phyloP scores from a whole-genome alignment of 2,888 invertebrate genomes.

The Chloroclysta siterata region DNA sequence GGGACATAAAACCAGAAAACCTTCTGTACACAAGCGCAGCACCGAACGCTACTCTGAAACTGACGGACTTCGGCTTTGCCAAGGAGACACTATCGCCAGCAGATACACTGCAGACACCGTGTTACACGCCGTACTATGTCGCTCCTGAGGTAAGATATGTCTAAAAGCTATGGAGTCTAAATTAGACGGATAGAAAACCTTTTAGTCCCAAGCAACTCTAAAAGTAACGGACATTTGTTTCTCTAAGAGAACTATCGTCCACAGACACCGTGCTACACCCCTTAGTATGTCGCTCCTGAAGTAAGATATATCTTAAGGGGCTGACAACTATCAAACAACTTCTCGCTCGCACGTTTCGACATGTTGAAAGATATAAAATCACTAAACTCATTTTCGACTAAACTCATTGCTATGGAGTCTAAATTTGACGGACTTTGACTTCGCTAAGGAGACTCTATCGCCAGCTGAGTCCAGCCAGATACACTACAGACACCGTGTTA shows the following conservation, averaged over 20 bases:
- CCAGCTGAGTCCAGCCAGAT: too few species aligned
- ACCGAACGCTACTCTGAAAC: conserved; percentile 92
- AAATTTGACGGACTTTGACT: conserved; percentile 99
- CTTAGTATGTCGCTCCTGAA: too few species aligned
- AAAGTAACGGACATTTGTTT: background rate
- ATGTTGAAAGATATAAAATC: too few species aligned
- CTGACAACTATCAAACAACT: too few species aligned
- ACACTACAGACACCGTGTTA: conserved; percentile 99
- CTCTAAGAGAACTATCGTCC: background rate
- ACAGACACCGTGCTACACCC: background rate
- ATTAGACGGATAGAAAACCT: too few species aligned
- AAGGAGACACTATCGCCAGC: conserved; percentile 94
- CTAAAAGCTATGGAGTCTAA: background rate
- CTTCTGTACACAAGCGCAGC: conserved; percentile 93
- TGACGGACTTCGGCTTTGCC: conserved; percentile 99
- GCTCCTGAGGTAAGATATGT: conserved; percentile 83
- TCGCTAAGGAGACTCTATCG: conserved; percentile 96
- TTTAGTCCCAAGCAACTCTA: background rate
- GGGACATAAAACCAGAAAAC: conserved; percentile 99
- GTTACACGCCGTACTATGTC: conserved; percentile 99
- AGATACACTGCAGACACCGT: conserved; percentile 97
- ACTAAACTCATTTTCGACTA: too few species aligned
- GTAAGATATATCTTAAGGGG: too few species aligned
- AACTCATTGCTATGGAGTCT: too few species aligned
- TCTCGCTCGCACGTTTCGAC: too few species aligned